Evolutionary conservation across 2,113 vertebrate genomes (phyloP).

Genomic region (Malurus cyaneus): DNA sequence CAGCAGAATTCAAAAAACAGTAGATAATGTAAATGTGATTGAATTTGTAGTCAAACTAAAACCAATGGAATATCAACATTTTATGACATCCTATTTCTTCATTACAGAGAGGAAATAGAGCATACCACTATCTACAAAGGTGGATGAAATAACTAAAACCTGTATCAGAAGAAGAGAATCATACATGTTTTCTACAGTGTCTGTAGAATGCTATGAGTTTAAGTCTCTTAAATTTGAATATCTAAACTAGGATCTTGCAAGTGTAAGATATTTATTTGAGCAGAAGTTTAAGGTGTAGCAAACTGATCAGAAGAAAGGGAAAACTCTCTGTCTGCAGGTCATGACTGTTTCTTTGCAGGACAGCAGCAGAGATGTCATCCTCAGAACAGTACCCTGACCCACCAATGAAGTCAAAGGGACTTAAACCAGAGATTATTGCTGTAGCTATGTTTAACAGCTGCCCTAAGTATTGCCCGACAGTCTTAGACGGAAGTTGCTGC

Average conservation of each 20-base stretch:
- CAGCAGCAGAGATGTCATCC: fast-evolving
- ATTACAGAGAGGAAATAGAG: not conserved
- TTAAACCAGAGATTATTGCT: not conserved
- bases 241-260: not conserved
- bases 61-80: not conserved
- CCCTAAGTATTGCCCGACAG: not conserved
- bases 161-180: not conserved
- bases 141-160: not conserved
- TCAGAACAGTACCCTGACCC: fast-evolving
- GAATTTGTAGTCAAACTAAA: not conserved
- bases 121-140: not conserved
- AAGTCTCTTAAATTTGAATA: not conserved
- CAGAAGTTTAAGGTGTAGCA: not conserved
- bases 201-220: not conserved
- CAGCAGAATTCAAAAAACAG: not conserved
- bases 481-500: not conserved
- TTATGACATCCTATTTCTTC: not conserved
- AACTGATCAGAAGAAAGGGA: not conserved
- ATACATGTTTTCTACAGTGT: not conserved
- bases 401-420: not conserved
- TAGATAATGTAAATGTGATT: not conserved
- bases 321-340: not conserved
- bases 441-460: not conserved
- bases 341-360: not conserved
- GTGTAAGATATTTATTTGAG: not conserved